Conservation (phyloP, 2,113 vertebrate species). For the Romanogobio albipinnatus region DNA sequence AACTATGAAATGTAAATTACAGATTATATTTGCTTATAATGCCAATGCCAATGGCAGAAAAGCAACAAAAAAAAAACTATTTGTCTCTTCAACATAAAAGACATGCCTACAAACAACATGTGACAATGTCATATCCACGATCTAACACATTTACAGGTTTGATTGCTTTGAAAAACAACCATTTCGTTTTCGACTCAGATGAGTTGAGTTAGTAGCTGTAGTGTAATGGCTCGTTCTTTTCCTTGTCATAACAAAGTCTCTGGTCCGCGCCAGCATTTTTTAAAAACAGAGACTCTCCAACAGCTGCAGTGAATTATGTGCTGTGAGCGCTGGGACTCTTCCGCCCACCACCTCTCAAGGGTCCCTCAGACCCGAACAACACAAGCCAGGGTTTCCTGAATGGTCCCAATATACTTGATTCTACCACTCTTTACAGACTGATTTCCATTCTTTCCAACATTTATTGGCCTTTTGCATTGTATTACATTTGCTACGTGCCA, state of each 20-base stretch:
- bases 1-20: not conserved
- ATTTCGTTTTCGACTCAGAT: constrained; percentile 57
- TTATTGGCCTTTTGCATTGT: constrained; percentile 37
- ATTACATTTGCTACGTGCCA: constrained; percentile 30
- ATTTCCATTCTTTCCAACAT: constrained; percentile 37
- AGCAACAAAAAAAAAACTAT: no score
- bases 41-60: not conserved
- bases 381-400: constrained; percentile 42
- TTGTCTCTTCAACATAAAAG: not conserved
- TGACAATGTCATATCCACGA: not conserved
- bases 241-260: constrained; percentile 66
- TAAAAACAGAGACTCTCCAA: constrained; percentile 53
- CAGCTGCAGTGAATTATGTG: constrained; percentile 65
- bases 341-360: constrained; percentile 52
- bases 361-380: constrained; percentile 51
- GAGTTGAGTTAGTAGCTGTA: constrained; percentile 52
- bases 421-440: constrained; percentile 13
- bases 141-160: constrained; percentile 4
- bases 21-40: not conserved
- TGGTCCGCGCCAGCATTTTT: constrained; percentile 53
- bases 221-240: constrained; percentile 59
- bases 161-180: constrained; percentile 44
- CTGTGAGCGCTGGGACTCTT: constrained; percentile 58
- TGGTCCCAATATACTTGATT: constrained; percentile 19
- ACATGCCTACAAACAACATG: not conserved